A percentile compares a stretch with the other conserved stretches of the same genome.
Evolutionary conservation across 2,113 vertebrate species (phyloP).

Genomic region (Opisthocomus hoazin): DNA sequence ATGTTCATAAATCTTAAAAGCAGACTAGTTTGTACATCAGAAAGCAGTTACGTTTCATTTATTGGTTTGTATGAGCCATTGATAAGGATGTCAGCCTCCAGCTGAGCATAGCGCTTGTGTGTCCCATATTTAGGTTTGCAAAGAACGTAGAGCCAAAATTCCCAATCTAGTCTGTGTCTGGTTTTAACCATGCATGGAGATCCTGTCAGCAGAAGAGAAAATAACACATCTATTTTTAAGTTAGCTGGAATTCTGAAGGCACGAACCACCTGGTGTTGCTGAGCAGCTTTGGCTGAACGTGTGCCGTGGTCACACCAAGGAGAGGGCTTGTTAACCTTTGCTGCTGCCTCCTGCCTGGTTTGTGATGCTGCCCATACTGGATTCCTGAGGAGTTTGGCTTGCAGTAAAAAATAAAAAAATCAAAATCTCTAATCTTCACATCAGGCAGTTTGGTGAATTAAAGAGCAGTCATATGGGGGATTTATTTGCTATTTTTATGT

Average conservation of each 20-base stretch:
- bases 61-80: neutral
- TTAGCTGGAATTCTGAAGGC: slow-evolving; percentile 72
- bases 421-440: too few relatives aligned
- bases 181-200: slow-evolving; percentile 77
- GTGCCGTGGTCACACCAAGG: neutral
- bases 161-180: slow-evolving; percentile 40
- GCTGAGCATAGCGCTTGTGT: neutral
- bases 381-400: neutral
- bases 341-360: slow-evolving; percentile 57
- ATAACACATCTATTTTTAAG: slow-evolving; percentile 91
- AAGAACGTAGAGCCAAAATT: slow-evolving; percentile 68
- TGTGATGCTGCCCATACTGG: neutral
- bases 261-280: slow-evolving; percentile 19
- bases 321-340: neutral
- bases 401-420: neutral
- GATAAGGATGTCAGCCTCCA: neutral
- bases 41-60: neutral
- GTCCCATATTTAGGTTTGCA: slow-evolving; percentile 59
- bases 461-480: neutral
- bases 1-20: neutral
- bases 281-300: neutral
- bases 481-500: neutral
- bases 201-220: slow-evolving; percentile 82
- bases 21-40: neutral
- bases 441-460: neutral